A percentile compares a stretch with the other conserved stretches of the same genome.
Evolutionary conservation across 2,888 invertebrate species (phyloP).

Genomic region (Mesorhabditis spiculigera): DNA sequence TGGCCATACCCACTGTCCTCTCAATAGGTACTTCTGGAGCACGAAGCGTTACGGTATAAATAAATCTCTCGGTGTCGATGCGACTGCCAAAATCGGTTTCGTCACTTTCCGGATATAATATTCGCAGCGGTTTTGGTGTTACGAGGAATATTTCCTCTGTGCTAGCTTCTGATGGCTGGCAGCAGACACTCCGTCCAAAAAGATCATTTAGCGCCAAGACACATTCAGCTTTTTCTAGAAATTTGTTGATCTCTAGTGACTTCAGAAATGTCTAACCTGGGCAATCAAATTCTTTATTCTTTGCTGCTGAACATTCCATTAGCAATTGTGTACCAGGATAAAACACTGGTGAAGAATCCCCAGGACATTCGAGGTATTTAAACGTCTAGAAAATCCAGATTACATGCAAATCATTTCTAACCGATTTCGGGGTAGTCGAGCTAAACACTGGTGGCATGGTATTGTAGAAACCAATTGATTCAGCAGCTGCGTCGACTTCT

Average conservation of each 20-base stretch:
- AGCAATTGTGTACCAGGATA: conserved; percentile 33
- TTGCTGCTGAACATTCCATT: conserved; percentile 31
- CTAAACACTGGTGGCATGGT: too few relatives aligned
- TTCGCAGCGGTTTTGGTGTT: background rate
- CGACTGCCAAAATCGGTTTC: background rate
- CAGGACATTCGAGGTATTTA: conserved; percentile 23
- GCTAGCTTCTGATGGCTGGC: background rate
- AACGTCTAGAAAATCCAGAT: background rate
- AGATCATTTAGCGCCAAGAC: conserved; percentile 2
- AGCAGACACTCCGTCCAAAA: background rate
- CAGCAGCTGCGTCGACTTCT: background rate
- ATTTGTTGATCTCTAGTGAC: background rate
- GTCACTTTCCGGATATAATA: background rate
- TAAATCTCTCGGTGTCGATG: background rate
- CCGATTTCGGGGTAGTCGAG: too few relatives aligned
- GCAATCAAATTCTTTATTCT: conserved; percentile 25
- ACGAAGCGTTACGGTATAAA: background rate
- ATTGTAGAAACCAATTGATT: too few relatives aligned
- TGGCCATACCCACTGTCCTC: background rate
- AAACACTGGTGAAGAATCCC: conserved; percentile 17
- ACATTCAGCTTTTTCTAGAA: background rate
- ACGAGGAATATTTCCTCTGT: background rate
- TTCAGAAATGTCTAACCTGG: conserved; percentile 16
- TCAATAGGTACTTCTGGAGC: background rate
- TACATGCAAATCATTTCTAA: too few relatives aligned